A percentile compares a stretch with the other conserved stretches of the same genome.
Evolutionary conservation across 2,113 vertebrate species (phyloP).

Genomic region (Archilochus colubris): DNA sequence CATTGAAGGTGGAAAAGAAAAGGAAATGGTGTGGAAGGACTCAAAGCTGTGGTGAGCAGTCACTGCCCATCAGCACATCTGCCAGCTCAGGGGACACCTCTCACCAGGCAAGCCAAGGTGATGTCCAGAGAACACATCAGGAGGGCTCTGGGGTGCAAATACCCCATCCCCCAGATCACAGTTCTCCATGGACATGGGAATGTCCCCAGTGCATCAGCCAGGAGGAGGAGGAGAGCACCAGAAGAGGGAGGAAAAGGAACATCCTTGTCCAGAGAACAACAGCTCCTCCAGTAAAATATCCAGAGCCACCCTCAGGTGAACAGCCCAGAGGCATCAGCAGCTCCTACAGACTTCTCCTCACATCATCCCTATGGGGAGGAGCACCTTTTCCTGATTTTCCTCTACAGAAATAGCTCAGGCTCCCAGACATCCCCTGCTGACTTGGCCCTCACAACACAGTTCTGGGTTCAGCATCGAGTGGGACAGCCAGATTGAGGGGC

Average conservation of each 20-base stretch:
- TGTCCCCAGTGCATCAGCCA: background rate
- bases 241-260: background rate
- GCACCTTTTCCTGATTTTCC: background rate
- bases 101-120: background rate
- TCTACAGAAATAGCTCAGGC: background rate
- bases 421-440: background rate
- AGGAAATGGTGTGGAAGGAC: background rate
- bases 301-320: background rate
- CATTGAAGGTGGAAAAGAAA: background rate
- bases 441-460: rapidly evolving
- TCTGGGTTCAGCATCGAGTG: background rate
- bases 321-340: background rate
- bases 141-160: background rate
- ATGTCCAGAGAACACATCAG: background rate
- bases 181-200: background rate
- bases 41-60: background rate
- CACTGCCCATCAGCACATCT: background rate
- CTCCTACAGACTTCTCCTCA: background rate
- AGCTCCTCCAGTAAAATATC: background rate
- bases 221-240: background rate
- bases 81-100: rapidly evolving
- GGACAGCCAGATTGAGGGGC: background rate
- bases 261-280: background rate
- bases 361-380: background rate
- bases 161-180: background rate